Percentiles rank a stretch among this genome's conserved stretches.
phyloP scores from a whole-genome alignment of 2,113 vertebrate genomes.

The Halichoeres trimaculatus region DNA sequence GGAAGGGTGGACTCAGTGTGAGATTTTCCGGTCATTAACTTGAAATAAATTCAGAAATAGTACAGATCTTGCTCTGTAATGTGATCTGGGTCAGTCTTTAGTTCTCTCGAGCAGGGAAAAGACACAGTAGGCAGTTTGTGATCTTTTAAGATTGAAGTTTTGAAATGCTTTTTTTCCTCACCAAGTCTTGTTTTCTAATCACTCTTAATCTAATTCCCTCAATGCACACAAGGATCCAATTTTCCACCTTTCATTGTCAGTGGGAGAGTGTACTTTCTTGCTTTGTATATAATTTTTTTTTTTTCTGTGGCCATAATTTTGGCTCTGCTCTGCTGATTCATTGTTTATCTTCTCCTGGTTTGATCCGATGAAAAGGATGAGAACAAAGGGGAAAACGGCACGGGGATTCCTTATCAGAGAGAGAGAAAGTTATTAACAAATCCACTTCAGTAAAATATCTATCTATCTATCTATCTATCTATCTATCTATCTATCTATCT shows the following conservation, averaged over 20 bases:
- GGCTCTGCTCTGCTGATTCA: constrained; percentile 58
- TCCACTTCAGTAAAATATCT: constrained; percentile 3
- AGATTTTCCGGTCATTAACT: constrained; percentile 22
- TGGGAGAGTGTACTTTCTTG: constrained; percentile 58
- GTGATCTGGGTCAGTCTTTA: constrained; percentile 56
- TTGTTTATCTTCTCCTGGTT: constrained; percentile 51
- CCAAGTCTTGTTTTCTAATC: constrained; percentile 70
- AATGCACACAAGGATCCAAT: constrained; percentile 65
- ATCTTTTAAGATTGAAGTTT: constrained; percentile 62
- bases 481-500: too few relatives aligned
- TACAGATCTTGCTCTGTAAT: constrained; percentile 42
- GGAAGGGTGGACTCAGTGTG: constrained; percentile 1
- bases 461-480: too few relatives aligned
- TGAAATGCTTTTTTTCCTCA: constrained; percentile 67
- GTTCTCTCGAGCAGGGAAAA: constrained; percentile 29
- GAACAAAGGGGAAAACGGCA: constrained; percentile 40
- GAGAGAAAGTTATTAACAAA: constrained; percentile 32
- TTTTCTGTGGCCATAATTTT: constrained; percentile 52
- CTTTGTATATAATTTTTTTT: constrained; percentile 53
- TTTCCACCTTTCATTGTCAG: constrained; percentile 59
- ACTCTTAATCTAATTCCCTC: constrained; percentile 70
- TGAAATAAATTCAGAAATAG: constrained; percentile 48
- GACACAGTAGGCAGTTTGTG: constrained; percentile 47
- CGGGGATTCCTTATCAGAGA: constrained; percentile 19
- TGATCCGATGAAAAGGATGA: constrained; percentile 48